Evolutionary conservation across 2,888 invertebrate genomes (phyloP).

Genomic region (Agrotis segetum): DNA sequence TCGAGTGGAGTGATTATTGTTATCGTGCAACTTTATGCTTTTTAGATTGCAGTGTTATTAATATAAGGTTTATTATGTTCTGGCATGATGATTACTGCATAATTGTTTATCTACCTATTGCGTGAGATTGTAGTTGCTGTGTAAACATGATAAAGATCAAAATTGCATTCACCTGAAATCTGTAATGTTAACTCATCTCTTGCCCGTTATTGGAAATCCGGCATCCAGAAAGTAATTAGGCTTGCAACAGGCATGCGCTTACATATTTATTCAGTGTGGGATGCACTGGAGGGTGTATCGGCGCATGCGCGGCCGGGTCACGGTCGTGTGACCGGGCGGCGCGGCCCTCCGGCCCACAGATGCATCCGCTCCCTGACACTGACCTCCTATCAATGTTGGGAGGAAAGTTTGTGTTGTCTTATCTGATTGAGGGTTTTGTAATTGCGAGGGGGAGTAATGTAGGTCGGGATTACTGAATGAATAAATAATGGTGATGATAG

Average conservation of each 20-base stretch:
- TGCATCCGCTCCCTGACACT: slow-evolving; percentile 61
- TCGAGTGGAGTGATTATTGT: slow-evolving; percentile 11
- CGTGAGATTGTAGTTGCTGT: neutral
- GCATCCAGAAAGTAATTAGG: slow-evolving; percentile 22
- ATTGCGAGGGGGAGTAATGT: neutral
- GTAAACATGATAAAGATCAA: neutral
- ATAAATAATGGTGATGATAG: neutral
- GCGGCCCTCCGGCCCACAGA: slow-evolving; percentile 35
- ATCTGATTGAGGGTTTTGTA: slow-evolving; percentile 14
- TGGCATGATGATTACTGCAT: slow-evolving; percentile 6
- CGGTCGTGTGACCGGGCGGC: slow-evolving; percentile 36
- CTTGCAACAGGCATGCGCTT: slow-evolving; percentile 44
- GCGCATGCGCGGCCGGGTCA: slow-evolving; percentile 55
- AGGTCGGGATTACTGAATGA: slow-evolving; percentile 3
- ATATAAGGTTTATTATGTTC: slow-evolving; percentile 21
- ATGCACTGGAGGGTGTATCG: slow-evolving; percentile 40
- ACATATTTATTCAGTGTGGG: slow-evolving; percentile 32
- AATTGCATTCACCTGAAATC: neutral
- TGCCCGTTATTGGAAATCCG: slow-evolving; percentile 19
- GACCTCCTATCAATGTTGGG: slow-evolving; percentile 55
- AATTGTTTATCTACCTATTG: slow-evolving; percentile 3
- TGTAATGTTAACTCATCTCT: neutral
- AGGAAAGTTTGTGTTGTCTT: slow-evolving; percentile 17
- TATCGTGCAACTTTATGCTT: slow-evolving; percentile 37
- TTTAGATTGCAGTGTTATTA: slow-evolving; percentile 33